Percentiles rank a stretch among this genome's conserved stretches.
Conservation (phyloP, 2,797 vertebrate genomes). For the Gila robusta region DNA sequence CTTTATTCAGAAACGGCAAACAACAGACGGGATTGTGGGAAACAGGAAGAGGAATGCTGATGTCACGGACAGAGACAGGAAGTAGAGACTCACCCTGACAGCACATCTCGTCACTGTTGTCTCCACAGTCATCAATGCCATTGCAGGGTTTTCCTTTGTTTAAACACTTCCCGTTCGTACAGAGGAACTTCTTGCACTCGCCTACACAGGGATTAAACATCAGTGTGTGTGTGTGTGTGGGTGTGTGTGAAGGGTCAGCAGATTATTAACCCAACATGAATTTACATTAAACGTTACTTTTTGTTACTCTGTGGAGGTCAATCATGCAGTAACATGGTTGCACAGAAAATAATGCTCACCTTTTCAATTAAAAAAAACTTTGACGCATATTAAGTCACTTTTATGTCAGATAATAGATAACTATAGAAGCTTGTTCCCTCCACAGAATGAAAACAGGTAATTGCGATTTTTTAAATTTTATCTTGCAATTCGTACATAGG, state of each 20-base stretch:
- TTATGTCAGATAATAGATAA: neutral
- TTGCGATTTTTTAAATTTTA: no score
- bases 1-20: neutral
- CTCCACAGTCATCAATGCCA: slow-evolving; percentile 90
- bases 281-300: neutral
- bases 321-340: neutral
- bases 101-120: slow-evolving; percentile 93
- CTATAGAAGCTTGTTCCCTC: neutral
- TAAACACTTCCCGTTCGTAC: slow-evolving; percentile 86
- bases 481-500: neutral
- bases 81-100: slow-evolving; percentile 82
- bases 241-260: neutral
- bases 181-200: slow-evolving; percentile 71
- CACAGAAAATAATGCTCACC: no score
- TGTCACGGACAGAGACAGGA: neutral
- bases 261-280: neutral
- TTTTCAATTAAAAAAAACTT: no score
- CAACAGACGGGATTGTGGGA: neutral
- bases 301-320: neutral
- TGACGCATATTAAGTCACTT: neutral
- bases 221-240: neutral
- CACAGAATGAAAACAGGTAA: neutral
- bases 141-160: slow-evolving; percentile 75
- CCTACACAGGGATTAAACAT: slow-evolving; percentile 2
- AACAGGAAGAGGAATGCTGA: neutral